phyloP scores from a whole-genome alignment of 1,140 invertebrate species.

The Trichomalopsis sarcophagae region DNA sequence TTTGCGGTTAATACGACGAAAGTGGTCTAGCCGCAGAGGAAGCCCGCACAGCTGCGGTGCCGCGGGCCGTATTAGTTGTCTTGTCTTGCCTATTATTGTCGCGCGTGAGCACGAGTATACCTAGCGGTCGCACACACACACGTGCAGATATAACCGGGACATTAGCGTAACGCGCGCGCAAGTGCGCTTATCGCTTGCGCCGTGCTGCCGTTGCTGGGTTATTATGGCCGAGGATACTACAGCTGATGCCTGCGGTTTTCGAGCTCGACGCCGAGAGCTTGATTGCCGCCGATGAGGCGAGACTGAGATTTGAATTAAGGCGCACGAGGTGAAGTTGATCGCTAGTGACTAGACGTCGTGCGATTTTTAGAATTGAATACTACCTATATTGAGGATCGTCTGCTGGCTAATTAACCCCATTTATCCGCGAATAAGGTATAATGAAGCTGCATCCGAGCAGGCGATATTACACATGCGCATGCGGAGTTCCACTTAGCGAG shows the following conservation, averaged over 20 bases:
- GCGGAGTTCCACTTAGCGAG: not conserved
- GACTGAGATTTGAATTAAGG: too few species aligned
- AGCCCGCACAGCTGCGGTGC: not conserved
- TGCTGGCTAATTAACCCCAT: not conserved
- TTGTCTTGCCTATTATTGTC: slow-evolving; percentile 44
- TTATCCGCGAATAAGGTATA: not conserved
- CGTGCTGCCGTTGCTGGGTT: not conserved
- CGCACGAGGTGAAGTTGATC: too few species aligned
- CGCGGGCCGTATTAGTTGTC: slow-evolving; percentile 31
- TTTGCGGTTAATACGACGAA: slow-evolving; percentile 46
- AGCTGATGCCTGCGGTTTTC: not conserved
- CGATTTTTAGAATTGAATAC: too few species aligned
- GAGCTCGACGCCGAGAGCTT: too few species aligned
- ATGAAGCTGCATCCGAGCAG: too few species aligned
- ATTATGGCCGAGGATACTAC: not conserved
- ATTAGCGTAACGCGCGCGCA: slow-evolving; percentile 1
- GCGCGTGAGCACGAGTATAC: not conserved
- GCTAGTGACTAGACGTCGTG: too few species aligned
- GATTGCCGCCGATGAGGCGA: not conserved
- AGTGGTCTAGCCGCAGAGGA: slow-evolving; percentile 20
- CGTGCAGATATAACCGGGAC: not conserved
- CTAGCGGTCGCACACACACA: not conserved
- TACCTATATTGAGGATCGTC: too few species aligned
- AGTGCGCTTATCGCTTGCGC: slow-evolving; percentile 7
- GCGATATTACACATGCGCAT: not conserved